phyloP scores from a whole-genome alignment of 2,888 invertebrate genomes.

The Drosophila emarginata region DNA sequence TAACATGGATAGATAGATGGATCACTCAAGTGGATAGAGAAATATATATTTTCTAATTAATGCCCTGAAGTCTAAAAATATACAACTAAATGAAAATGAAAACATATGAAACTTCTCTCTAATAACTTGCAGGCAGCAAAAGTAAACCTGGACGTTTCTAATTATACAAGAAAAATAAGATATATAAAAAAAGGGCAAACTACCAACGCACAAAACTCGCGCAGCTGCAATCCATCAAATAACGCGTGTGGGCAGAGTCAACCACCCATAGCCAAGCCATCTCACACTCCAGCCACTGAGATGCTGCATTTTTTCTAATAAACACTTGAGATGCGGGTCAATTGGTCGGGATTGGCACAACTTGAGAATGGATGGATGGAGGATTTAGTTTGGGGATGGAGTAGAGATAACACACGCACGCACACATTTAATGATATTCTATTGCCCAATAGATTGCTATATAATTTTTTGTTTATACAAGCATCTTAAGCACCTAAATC shows the following conservation, averaged over 20 bases:
- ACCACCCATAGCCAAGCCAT: neutral
- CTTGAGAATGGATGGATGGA: neutral
- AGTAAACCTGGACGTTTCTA: conserved; percentile 56
- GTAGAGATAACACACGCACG: conserved; percentile 4
- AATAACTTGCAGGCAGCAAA: conserved; percentile 47
- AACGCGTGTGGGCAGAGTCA: conserved; percentile 22
- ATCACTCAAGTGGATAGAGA: conserved; percentile 62
- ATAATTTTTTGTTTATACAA: conserved; percentile 23
- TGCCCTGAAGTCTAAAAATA: conserved; percentile 45
- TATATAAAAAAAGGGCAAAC: conserved; percentile 13
- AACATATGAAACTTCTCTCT: conserved; percentile 50
- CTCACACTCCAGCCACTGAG: conserved; percentile 4
- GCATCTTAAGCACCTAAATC: conserved; percentile 30
- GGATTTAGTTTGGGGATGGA: neutral
- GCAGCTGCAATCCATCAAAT: conserved; percentile 73
- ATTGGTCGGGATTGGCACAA: conserved; percentile 23
- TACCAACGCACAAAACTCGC: conserved; percentile 13
- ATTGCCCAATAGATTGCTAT: conserved; percentile 15
- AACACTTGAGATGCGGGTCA: conserved; percentile 60
- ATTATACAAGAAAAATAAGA: conserved; percentile 53
- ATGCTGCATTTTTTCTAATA: conserved; percentile 30
- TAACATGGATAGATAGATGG: neutral
- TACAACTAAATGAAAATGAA: conserved; percentile 32
- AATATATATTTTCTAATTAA: conserved; percentile 55
- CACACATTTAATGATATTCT: neutral